These are phyloP conservation scores for Chaenocephalus aceratus DNA, from an alignment of 2,113 vertebrate genomes.

Conservation along the genomic window DNA sequence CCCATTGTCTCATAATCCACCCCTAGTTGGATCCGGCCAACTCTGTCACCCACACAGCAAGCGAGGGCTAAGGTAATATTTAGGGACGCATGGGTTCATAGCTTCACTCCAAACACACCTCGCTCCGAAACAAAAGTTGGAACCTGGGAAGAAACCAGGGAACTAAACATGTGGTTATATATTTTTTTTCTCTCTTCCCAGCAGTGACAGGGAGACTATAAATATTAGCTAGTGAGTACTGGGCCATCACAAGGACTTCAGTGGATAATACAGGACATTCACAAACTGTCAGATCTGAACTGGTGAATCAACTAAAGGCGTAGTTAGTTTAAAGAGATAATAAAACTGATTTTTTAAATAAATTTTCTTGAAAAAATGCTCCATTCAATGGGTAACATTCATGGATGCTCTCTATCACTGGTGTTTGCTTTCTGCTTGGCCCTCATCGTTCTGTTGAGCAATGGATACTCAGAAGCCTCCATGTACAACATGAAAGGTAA, in stretches of 20 bases:
- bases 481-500: slow-evolving; percentile 71
- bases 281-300: not conserved
- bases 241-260: slow-evolving; percentile 29
- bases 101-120: slow-evolving; percentile 68
- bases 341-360: not conserved
- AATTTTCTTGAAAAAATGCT: slow-evolving; percentile 43
- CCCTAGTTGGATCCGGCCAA: not conserved
- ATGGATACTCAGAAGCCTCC: slow-evolving; percentile 62
- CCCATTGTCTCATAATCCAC: too few relatives aligned
- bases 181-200: slow-evolving; percentile 4
- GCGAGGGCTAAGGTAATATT: slow-evolving; percentile 60
- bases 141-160: slow-evolving; percentile 26
- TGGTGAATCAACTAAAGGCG: not conserved
- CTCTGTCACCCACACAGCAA: slow-evolving; percentile 38
- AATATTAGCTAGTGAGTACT: slow-evolving; percentile 54
- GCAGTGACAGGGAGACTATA: slow-evolving; percentile 63
- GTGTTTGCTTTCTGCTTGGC: slow-evolving; percentile 28
- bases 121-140: slow-evolving; percentile 51
- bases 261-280: slow-evolving; percentile 28
- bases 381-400: not conserved
- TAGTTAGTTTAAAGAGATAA: not conserved
- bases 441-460: slow-evolving; percentile 51
- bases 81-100: slow-evolving; percentile 63
- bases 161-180: slow-evolving; percentile 41
- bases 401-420: slow-evolving; percentile 15